Evolutionary conservation across 2,888 invertebrate genomes (phyloP).

Genomic region (Leptinotarsa juncta): DNA sequence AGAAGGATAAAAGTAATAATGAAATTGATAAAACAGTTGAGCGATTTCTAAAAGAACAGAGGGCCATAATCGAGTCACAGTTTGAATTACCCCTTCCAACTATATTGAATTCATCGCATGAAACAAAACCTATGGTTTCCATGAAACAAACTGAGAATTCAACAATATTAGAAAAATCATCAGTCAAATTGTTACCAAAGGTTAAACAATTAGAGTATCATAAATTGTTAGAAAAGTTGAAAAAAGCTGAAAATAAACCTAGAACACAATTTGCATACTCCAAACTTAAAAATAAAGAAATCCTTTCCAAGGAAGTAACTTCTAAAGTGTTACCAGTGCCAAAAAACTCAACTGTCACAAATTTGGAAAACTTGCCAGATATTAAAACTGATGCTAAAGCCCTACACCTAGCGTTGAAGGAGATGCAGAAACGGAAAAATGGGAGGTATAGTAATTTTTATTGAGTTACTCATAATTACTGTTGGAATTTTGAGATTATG

Average conservation of each 20-base stretch:
- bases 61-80: slow-evolving; percentile 61
- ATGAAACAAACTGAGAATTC: slow-evolving; percentile 20
- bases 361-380: slow-evolving; percentile 31
- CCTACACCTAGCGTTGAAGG: slow-evolving; percentile 50
- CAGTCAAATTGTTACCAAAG: slow-evolving; percentile 61
- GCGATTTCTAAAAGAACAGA: slow-evolving; percentile 61
- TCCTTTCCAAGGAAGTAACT: slow-evolving; percentile 35
- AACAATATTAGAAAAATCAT: slow-evolving; percentile 54
- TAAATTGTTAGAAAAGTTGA: slow-evolving; percentile 58
- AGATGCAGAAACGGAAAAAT: slow-evolving; percentile 56
- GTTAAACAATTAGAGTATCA: slow-evolving; percentile 64
- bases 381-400: slow-evolving; percentile 36
- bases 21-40: slow-evolving; percentile 55
- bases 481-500: too few species aligned
- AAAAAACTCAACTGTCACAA: slow-evolving; percentile 24
- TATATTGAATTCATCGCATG: slow-evolving; percentile 20
- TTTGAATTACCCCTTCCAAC: slow-evolving; percentile 6
- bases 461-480: not conserved
- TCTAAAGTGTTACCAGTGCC: slow-evolving; percentile 29
- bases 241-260: slow-evolving; percentile 54
- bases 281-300: slow-evolving; percentile 25
- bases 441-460: slow-evolving; percentile 58
- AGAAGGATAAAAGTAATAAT: slow-evolving; percentile 32
- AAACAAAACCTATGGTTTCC: slow-evolving; percentile 13
- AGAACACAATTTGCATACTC: slow-evolving; percentile 38